Evolutionary conservation across 2,113 vertebrate genomes (phyloP).

Genomic region (Colius striatus): DNA sequence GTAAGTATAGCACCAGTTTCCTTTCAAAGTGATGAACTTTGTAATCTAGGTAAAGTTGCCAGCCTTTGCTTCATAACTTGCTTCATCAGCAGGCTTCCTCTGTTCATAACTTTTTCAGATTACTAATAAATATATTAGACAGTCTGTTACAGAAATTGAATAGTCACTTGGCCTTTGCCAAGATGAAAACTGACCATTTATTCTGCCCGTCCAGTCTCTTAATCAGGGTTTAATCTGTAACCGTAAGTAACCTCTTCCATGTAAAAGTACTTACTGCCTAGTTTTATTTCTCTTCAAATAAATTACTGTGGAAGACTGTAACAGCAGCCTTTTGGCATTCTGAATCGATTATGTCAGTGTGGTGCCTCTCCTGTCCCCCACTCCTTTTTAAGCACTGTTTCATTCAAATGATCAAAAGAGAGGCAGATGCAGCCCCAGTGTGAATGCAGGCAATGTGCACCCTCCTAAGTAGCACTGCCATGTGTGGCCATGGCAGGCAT

Average conservation of each 20-base stretch:
- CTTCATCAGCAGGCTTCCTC: constrained; percentile 36
- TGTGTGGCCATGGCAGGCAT: not conserved
- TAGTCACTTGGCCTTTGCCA: constrained; percentile 20
- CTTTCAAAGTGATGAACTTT: constrained; percentile 39
- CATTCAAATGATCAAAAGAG: constrained; percentile 44
- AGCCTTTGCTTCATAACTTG: constrained; percentile 12
- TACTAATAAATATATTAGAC: constrained; percentile 35
- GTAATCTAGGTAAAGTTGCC: constrained; percentile 8
- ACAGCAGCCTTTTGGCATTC: constrained; percentile 28
- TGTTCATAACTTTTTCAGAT: constrained; percentile 13
- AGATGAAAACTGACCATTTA: constrained; percentile 12
- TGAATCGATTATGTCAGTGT: constrained; percentile 32
- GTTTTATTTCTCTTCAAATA: not conserved
- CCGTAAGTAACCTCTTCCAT: not conserved
- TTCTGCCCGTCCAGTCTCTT: not conserved
- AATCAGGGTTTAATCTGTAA: constrained; percentile 11
- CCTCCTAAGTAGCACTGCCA: not conserved
- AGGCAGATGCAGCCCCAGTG: constrained; percentile 55
- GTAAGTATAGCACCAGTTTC: not conserved
- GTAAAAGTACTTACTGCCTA: not conserved
- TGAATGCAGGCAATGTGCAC: not conserved
- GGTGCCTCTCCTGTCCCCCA: constrained; percentile 1
- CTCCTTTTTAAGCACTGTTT: constrained; percentile 16
- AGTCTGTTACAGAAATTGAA: not conserved
- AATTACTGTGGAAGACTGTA: not conserved